A percentile compares a stretch with the other conserved stretches of the same genome.
Conservation (phyloP, 1,140 invertebrate species). For the Drosophila repleta region DNA sequence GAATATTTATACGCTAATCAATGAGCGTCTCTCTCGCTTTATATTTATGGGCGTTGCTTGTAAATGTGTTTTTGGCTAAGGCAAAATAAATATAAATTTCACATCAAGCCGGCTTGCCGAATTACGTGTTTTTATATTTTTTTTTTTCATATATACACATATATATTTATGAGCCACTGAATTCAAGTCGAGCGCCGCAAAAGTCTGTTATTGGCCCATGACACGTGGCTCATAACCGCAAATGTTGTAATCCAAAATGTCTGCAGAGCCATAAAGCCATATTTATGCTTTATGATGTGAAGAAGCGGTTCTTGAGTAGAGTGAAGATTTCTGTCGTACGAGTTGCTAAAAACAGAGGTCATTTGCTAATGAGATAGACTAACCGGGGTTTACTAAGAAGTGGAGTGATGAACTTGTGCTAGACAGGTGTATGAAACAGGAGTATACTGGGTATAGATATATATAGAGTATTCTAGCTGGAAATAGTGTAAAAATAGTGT, state of each 20-base stretch:
- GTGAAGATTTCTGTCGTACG: not conserved
- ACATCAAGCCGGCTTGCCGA: constrained; percentile 26
- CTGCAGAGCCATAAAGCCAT: constrained; percentile 18
- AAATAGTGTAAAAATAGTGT: too few species aligned
- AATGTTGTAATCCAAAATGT: constrained; percentile 3
- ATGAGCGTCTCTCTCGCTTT: constrained; percentile 27
- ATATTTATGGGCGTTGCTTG: constrained; percentile 46
- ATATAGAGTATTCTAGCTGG: too few species aligned
- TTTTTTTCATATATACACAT: not conserved
- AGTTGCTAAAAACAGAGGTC: not conserved
- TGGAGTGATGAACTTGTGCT: too few species aligned
- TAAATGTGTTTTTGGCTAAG: constrained; percentile 26
- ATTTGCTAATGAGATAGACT: too few species aligned
- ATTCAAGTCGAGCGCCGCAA: constrained; percentile 2
- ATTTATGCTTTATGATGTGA: constrained; percentile 12
- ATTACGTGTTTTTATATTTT: constrained; percentile 14
- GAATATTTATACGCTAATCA: constrained; percentile 74
- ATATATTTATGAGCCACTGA: constrained; percentile 11
- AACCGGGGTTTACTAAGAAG: too few species aligned
- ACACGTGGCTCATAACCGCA: constrained; percentile 19
- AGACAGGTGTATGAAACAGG: too few species aligned
- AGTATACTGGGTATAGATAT: too few species aligned
- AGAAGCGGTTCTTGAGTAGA: not conserved
- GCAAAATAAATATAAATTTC: constrained; percentile 6
- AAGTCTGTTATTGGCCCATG: constrained; percentile 13